Conservation (phyloP, 2,888 invertebrate genomes). For the Thecophora atra region DNA sequence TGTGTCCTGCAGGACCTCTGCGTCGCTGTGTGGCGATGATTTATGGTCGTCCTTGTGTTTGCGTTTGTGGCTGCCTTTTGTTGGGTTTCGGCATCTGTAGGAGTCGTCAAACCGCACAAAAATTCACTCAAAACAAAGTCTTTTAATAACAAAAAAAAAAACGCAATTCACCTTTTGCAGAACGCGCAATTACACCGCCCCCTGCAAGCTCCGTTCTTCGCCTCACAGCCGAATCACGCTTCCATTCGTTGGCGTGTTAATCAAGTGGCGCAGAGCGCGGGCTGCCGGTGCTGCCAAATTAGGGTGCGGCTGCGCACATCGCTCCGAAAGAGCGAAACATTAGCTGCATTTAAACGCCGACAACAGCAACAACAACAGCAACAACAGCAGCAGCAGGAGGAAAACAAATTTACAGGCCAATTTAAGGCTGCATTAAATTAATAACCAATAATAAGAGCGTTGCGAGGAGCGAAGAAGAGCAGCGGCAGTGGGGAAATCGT, state of each 20-base stretch:
- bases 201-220: not conserved
- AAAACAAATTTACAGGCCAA: conserved; percentile 34
- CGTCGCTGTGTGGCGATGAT: not conserved
- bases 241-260: conserved; percentile 7
- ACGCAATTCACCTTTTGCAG: not conserved
- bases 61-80: conserved; percentile 15
- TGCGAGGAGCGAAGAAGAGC: not conserved
- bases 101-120: not conserved
- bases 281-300: not conserved
- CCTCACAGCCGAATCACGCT: not conserved
- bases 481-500: not conserved
- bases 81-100: not conserved
- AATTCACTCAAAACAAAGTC: no score
- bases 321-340: conserved; percentile 24
- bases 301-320: conserved; percentile 36
- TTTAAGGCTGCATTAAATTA: conserved; percentile 34
- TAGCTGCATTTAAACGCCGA: conserved; percentile 25
- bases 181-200: not conserved
- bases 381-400: conserved; percentile 3
- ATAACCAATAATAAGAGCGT: conserved; percentile 35
- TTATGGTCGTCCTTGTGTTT: conserved; percentile 6
- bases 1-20: conserved; percentile 10
- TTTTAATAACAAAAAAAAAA: not conserved
- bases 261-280: conserved; percentile 4
- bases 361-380: not conserved